Percentiles rank a stretch among this genome's conserved stretches.
Conservation (phyloP, 2,113 vertebrate genomes). For the Myrmecobius fasciatus region DNA sequence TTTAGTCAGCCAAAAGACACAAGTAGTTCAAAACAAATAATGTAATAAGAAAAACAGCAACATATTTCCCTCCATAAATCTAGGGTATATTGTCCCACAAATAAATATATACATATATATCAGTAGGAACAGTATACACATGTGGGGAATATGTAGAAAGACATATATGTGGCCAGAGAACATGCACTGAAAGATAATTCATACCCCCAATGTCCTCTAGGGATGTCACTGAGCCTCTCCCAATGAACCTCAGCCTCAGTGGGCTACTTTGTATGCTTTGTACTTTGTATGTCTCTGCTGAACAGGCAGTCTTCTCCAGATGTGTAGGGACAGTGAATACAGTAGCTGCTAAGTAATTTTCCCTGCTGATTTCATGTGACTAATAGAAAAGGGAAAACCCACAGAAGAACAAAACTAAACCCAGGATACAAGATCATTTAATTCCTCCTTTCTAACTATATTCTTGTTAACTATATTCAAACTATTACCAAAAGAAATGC, state of each 20-base stretch:
- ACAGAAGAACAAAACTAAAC: background rate
- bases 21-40: background rate
- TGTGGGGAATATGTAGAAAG: background rate
- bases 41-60: background rate
- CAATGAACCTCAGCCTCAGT: background rate
- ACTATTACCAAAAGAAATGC: background rate
- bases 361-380: background rate
- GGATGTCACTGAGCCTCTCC: background rate
- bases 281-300: background rate
- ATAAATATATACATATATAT: background rate
- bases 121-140: background rate
- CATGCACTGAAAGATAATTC: background rate
- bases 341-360: background rate
- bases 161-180: background rate
- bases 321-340: accelerated
- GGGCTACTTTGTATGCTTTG: background rate
- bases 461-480: no score
- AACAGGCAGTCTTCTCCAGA: background rate
- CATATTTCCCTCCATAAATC: background rate
- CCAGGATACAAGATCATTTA: background rate
- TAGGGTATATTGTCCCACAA: background rate
- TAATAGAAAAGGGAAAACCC: background rate
- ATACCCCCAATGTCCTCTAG: background rate
- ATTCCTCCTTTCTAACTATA: background rate
- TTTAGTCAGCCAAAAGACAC: background rate